Evolutionary conservation across 2,888 invertebrate genomes (phyloP).

Genomic region (Anagyrus pseudococci): DNA sequence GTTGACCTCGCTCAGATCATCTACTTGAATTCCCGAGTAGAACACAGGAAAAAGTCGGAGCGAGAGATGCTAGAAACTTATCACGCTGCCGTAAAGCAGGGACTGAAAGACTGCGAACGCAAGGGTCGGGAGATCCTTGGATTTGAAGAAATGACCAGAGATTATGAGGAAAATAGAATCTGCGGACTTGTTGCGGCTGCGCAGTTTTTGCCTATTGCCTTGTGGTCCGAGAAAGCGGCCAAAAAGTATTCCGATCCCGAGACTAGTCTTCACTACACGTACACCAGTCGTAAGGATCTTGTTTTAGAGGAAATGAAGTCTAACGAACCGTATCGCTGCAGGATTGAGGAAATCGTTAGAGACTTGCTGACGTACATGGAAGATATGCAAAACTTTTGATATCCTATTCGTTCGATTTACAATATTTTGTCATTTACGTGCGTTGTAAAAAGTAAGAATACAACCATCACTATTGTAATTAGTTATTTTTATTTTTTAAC

Average conservation of each 20-base stretch:
- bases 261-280: not conserved
- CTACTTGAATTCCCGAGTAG: constrained; percentile 6
- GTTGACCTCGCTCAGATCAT: constrained; percentile 9
- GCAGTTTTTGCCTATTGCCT: constrained; percentile 12
- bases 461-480: no score
- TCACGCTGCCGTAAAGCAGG: no score
- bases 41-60: not conserved
- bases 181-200: constrained; percentile 11
- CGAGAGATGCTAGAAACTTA: constrained; percentile 8
- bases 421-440: no score
- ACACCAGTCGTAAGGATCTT: constrained; percentile 13
- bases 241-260: not conserved
- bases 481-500: no score
- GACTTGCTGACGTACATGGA: constrained; percentile 16
- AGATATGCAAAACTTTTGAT: no score
- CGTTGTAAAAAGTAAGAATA: no score
- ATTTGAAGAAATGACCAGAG: not conserved
- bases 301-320: constrained; percentile 7
- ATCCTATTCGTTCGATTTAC: no score
- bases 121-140: not conserved
- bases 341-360: constrained; percentile 8
- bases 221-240: not conserved
- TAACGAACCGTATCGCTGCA: not conserved
- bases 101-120: no score
- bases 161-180: constrained; percentile 5